Percentiles rank a stretch among this genome's conserved stretches.
Evolutionary conservation across 1,140 invertebrate genomes (phyloP).

Genomic region (Euwallacea fornicatus): DNA sequence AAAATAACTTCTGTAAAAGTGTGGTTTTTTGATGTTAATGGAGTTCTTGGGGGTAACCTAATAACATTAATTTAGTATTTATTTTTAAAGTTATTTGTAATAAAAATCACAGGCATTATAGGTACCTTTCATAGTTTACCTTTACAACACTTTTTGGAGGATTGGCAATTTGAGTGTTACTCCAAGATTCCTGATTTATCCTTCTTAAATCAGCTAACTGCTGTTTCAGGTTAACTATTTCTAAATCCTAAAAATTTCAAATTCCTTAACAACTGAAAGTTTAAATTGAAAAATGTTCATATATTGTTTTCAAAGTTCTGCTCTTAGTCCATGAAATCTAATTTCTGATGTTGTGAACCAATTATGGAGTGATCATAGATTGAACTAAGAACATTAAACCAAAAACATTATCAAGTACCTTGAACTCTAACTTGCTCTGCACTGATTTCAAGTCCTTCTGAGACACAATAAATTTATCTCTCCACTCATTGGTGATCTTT

Average conservation of each 20-base stretch:
- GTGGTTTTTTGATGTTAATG: no score
- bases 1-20: conserved; percentile 4
- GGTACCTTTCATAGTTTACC: no score
- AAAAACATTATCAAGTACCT: conserved; percentile 28
- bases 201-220: conserved; percentile 36
- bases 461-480: conserved; percentile 35
- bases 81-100: no score
- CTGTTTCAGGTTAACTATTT: conserved; percentile 46
- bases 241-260: conserved; percentile 43
- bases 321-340: background rate
- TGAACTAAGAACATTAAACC: no score
- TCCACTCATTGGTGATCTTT: conserved; percentile 43
- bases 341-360: background rate
- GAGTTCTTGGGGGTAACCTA: no score
- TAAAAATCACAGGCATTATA: no score
- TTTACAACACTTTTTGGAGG: background rate
- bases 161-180: background rate
- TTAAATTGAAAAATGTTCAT: no score
- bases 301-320: no score
- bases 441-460: conserved; percentile 41
- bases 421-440: conserved; percentile 47
- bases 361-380: background rate
- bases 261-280: background rate
- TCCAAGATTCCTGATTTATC: background rate
- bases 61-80: no score